These are phyloP conservation scores for Oscheius myriophilus DNA, from an alignment of 2,888 invertebrate genomes.

Conservation along the genomic window DNA sequence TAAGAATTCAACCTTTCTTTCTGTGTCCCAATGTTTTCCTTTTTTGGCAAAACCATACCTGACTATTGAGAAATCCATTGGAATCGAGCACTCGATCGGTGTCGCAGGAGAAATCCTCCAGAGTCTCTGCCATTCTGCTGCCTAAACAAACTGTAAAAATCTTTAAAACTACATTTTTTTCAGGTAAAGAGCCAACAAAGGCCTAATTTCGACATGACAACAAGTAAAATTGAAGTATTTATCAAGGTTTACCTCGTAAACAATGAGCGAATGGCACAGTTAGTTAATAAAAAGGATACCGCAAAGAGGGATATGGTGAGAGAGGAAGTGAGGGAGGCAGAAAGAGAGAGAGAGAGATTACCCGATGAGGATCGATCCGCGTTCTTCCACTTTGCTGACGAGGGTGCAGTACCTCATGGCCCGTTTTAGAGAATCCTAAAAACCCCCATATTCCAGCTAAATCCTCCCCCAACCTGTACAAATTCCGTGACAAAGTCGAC, in stretches of 20 bases:
- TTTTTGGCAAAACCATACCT: too few species aligned
- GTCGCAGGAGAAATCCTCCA: constrained; percentile 37
- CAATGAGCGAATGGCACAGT: background rate
- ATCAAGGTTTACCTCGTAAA: background rate
- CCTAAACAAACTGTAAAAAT: constrained; percentile 6
- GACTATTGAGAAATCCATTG: constrained; percentile 31
- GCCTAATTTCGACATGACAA: background rate
- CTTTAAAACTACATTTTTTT: background rate
- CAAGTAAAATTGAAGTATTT: background rate
- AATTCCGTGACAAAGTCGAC: constrained; percentile 39
- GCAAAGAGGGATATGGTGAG: background rate
- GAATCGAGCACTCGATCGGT: constrained; percentile 34
- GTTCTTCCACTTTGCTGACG: constrained; percentile 32
- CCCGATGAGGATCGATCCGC: constrained; percentile 33
- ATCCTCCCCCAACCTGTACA: constrained; percentile 10
- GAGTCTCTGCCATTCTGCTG: constrained; percentile 39
- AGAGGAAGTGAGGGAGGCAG: too few species aligned
- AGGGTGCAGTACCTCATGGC: constrained; percentile 43
- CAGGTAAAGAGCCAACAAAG: background rate
- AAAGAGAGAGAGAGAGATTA: constrained; percentile 15
- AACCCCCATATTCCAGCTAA: background rate
- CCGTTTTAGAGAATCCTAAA: constrained; percentile 31
- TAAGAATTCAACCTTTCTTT: too few species aligned
- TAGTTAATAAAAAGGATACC: background rate
- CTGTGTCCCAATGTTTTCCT: too few species aligned